These are phyloP conservation scores for Pavo muticus DNA, from an alignment of 2,113 vertebrate species.

Conservation along the genomic window DNA sequence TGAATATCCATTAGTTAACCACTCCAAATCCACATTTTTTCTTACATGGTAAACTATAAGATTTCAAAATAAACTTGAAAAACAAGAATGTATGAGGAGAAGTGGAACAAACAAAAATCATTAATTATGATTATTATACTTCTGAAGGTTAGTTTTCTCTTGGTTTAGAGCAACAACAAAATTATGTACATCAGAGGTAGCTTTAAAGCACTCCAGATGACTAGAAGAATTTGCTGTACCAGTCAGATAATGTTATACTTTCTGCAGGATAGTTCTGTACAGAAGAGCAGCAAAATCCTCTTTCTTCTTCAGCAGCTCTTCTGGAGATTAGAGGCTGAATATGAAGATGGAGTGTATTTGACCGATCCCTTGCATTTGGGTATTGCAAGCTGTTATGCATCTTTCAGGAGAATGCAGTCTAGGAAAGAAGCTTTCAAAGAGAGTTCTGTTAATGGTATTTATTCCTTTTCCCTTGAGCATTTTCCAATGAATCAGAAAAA, in stretches of 20 bases:
- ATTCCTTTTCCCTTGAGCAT: background rate
- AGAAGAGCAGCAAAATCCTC: background rate
- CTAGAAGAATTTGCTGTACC: background rate
- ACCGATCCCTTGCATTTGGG: background rate
- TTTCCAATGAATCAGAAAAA: background rate
- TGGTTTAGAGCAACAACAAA: background rate
- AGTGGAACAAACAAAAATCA: background rate
- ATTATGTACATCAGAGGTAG: background rate
- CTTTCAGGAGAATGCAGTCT: background rate
- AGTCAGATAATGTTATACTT: background rate
- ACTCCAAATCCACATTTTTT: background rate
- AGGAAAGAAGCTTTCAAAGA: background rate
- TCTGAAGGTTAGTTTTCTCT: background rate
- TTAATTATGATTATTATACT: background rate
- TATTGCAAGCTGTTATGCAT: background rate
- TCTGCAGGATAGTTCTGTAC: background rate
- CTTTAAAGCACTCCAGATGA: background rate
- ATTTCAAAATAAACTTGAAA: background rate
- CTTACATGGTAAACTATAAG: background rate
- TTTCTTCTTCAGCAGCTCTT: background rate
- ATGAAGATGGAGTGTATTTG: background rate
- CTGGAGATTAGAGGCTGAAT: background rate
- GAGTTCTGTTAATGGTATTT: background rate
- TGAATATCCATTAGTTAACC: background rate
- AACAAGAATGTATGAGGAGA: background rate